Base-by-base conservation (phyloP, 2,797 vertebrate genomes). In the Ataeniobius toweri region DNA sequence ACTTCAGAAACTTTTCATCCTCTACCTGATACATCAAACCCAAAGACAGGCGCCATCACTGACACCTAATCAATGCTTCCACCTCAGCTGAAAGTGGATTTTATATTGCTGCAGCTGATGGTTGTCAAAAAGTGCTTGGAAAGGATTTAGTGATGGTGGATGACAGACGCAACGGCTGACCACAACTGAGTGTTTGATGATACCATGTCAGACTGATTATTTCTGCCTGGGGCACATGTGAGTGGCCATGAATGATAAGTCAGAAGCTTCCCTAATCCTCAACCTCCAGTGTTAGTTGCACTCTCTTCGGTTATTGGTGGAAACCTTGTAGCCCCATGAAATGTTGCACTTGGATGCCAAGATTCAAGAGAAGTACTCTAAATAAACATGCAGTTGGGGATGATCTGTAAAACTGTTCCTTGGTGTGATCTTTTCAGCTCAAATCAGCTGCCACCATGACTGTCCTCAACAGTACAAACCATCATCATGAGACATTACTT, bases 191-290 rank as follows among this genome's bases (percentile, higher is more conserved):
- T 39, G 72, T 81, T 63, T 82, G 68, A 83, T 81, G 75, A 61
- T 41, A 20, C 56, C 71, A n/a, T 24, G 79, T 83, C 80, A 83
- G 74, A 73, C 55, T 41, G 84, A 89, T 81, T 85, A 44, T 65
- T 81, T 83, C 44, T 76, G 84, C 76, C 71, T 28, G 71, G 41
- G 80, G 84, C 85, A 24, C 50, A 75, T 77, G 70, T 77, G 70
- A 76, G 74, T 59, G 76, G 79, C 79, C 68, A 41, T 36, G 74
- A 82, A 65, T 75, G 77, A 84, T 90, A 82, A 83, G 78, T 89
- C 89, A 80, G 79, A 16, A 73, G 59, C 71, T 58, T 75, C 79
- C 48, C 1, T 82, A 24, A 0, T 69, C 16, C 53, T 26, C 65
- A 68, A 24, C 65, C 68, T 50, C 36, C 50, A 12, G 26, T n/a